Percentiles rank a stretch among this genome's conserved stretches.
Evolutionary conservation across 2,888 invertebrate genomes (phyloP).

Genomic region (Melitaea athalia): DNA sequence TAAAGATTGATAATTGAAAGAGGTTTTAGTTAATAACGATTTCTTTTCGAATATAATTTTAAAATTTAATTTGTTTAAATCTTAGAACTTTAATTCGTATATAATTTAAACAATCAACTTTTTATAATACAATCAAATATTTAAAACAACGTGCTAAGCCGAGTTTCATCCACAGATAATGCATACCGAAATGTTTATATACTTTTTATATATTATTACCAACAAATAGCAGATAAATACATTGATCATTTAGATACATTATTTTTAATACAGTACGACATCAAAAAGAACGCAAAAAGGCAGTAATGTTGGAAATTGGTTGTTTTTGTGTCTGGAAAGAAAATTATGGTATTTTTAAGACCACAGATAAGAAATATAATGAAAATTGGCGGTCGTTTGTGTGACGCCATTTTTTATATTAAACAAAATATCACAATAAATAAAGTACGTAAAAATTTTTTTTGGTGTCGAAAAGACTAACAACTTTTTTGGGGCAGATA

Average conservation of each 20-base stretch:
- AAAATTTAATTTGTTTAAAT: neutral
- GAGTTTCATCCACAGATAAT: slow-evolving; percentile 19
- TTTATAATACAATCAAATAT: slow-evolving; percentile 39
- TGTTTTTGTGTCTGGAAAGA: neutral
- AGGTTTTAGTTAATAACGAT: neutral
- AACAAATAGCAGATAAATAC: slow-evolving; percentile 56
- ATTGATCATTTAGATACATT: slow-evolving; percentile 12
- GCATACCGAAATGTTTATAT: slow-evolving; percentile 38
- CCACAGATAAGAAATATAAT: neutral
- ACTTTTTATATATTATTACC: slow-evolving; percentile 49
- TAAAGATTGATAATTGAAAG: neutral
- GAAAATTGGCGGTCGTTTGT: neutral
- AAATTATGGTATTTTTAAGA: neutral
- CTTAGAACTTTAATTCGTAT: slow-evolving; percentile 17
- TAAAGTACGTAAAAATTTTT: slow-evolving; percentile 41
- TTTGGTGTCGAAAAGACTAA: slow-evolving; percentile 61
- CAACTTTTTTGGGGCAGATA: slow-evolving; percentile 55
- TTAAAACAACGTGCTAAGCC: slow-evolving; percentile 41
- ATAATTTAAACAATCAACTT: slow-evolving; percentile 32
- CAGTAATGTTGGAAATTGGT: neutral
- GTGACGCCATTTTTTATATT: neutral
- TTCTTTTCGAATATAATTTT: neutral
- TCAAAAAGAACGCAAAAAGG: neutral
- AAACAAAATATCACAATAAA: slow-evolving; percentile 15
- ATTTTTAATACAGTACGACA: neutral